Base-by-base conservation (phyloP, 2,888 invertebrate species). In the Luperina testacea region DNA sequence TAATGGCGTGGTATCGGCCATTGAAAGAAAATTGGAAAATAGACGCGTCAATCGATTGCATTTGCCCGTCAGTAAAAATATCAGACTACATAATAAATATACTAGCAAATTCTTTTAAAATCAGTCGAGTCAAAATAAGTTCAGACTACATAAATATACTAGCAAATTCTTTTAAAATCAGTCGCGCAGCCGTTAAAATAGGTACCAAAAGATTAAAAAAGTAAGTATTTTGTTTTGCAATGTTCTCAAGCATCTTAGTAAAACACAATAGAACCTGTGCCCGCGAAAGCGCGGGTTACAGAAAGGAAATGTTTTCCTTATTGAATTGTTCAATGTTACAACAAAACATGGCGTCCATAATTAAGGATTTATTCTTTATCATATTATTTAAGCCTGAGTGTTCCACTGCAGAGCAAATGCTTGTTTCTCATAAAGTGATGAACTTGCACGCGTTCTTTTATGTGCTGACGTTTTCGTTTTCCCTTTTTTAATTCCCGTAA, bases 181-280 rank as follows among this genome's bases (percentile, higher is more conserved):
- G 17, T 38, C 48, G 2, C 15, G 9, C n/a, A 51, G 2, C 13
- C 4, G 51, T 38, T 78, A 27, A 32, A 76, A 61, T 27, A 38
- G 8, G 17, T 38, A 27, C 38, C 11, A 78, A 51, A 69, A 48
- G 15, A 63, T 63, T n/a, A 0, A 45, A 48, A 51, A 57, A 53
- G 2, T 20, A 17, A 51, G 15, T 42, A 15, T 51, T 72, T 48
- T 67, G 42, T 15, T 72, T 78, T 59, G 27, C 24, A 64, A n/a
- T 32, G 9, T 65, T 59, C 11, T 57, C 15, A 59, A 65, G 48
- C 7, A 6, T 59, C 20, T 67, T 51, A 59, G 20, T 67, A 51
- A 32, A 59, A 61, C 45, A 67, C 42, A 80, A 81, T 81, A 67
- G 42, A 81, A 73, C 51, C n/a, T 24, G 38, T 24, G 57, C 6